These are phyloP conservation scores for Proteles cristata DNA, from an alignment of 2,113 vertebrate species.

Conservation along the genomic window DNA sequence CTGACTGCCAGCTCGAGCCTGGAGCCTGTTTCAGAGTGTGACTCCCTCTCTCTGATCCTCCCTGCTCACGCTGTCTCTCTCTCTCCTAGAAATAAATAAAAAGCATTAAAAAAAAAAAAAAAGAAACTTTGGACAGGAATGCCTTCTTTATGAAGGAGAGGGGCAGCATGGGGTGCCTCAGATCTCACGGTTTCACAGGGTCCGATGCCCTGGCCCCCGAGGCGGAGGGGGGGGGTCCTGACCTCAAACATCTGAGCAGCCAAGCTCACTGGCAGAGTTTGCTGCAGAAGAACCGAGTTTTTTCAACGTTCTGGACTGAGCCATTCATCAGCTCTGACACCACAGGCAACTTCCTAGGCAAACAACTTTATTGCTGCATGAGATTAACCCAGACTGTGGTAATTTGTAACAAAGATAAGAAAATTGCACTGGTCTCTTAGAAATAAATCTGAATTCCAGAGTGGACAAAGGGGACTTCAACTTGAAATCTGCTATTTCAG, in stretches of 20 bases:
- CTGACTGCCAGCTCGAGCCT: too few relatives aligned
- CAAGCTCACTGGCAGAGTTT: neutral
- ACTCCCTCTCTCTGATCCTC: too few relatives aligned
- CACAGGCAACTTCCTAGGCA: conserved; percentile 81
- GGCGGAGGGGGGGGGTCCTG: neutral
- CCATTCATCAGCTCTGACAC: conserved; percentile 84
- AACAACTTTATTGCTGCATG: conserved; percentile 84
- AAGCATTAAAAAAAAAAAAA: too few relatives aligned
- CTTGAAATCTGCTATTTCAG: conserved; percentile 79
- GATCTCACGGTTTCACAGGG: neutral
- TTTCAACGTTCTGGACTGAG: conserved; percentile 75
- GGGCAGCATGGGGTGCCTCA: neutral
- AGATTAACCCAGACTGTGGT: conserved; percentile 86
- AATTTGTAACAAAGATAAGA: conserved; percentile 87
- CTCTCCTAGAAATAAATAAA: too few relatives aligned
- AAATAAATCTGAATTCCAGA: conserved; percentile 85
- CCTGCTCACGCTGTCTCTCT: too few relatives aligned
- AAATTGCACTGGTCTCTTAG: conserved; percentile 83
- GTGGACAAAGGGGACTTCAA: conserved; percentile 85
- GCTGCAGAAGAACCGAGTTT: conserved; percentile 53
- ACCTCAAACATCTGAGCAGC: conserved; percentile 6
- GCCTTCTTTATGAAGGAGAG: neutral
- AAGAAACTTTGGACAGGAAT: neutral
- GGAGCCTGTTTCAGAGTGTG: too few relatives aligned
- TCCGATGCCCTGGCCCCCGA: neutral